Percentiles rank a stretch among this genome's conserved stretches.
Conservation (phyloP, 2,888 invertebrate species). For the Chrysolina americana region DNA sequence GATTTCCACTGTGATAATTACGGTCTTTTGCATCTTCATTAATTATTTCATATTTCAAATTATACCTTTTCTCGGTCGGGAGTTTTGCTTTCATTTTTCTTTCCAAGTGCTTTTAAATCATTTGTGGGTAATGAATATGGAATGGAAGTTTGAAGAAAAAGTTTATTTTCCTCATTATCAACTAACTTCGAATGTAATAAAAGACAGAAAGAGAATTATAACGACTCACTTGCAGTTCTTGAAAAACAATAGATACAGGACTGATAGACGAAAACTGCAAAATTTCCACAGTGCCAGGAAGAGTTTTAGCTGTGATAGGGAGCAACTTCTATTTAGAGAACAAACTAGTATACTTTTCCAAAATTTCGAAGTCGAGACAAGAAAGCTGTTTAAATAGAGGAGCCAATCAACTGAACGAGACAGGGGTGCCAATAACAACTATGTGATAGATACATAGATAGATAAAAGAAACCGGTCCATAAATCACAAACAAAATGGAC, state of each 20-base stretch:
- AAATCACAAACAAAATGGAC: too few species aligned
- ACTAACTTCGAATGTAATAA: constrained; percentile 8
- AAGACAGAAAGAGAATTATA: not conserved
- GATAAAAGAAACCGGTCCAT: too few species aligned
- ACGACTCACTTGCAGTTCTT: constrained; percentile 10
- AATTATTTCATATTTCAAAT: constrained; percentile 19
- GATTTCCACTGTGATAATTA: constrained; percentile 11
- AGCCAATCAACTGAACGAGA: too few species aligned
- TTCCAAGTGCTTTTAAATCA: constrained; percentile 13
- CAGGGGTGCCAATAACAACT: too few species aligned
- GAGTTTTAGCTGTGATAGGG: too few species aligned
- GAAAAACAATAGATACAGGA: not conserved
- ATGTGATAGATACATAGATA: too few species aligned
- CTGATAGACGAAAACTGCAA: not conserved
- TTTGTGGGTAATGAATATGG: constrained; percentile 28
- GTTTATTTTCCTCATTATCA: constrained; percentile 24
- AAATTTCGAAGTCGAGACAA: too few species aligned
- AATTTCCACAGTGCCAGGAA: not conserved
- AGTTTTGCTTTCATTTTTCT: constrained; percentile 7
- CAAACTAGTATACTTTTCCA: too few species aligned
- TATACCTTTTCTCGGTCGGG: constrained; percentile 11
- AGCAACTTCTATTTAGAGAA: too few species aligned
- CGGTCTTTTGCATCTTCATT: not conserved
- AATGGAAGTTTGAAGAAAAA: constrained; percentile 27
- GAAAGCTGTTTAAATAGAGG: too few species aligned